A percentile compares a stretch with the other conserved stretches of the same genome.
Conservation (phyloP, 2,113 vertebrate genomes). For the Numenius arquata region DNA sequence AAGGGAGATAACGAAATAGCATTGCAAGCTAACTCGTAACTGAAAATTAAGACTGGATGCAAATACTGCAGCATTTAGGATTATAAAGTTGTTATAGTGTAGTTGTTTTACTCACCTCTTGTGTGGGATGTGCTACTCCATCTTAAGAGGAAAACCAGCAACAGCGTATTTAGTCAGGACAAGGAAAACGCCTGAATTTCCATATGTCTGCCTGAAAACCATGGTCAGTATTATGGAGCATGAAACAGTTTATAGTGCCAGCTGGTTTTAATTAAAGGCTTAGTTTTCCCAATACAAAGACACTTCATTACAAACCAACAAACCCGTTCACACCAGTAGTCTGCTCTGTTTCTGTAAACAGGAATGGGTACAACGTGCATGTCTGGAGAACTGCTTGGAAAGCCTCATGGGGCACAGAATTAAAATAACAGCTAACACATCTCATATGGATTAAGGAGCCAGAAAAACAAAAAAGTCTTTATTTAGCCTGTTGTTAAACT, state of each 20-base stretch:
- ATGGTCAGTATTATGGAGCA: background rate
- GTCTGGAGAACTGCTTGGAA: background rate
- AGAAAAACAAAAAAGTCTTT: slow-evolving; percentile 32
- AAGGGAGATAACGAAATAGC: background rate
- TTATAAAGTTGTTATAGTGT: background rate
- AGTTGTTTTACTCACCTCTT: background rate
- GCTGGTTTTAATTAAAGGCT: slow-evolving; percentile 42
- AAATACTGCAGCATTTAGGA: background rate
- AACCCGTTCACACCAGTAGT: background rate
- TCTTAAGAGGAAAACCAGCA: background rate
- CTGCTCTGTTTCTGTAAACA: background rate
- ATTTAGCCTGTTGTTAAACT: slow-evolving; percentile 34
- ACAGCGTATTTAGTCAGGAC: background rate
- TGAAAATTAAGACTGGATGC: background rate
- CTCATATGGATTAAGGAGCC: background rate
- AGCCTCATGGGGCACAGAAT: background rate
- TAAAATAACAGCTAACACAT: slow-evolving; percentile 1
- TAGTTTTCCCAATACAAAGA: background rate
- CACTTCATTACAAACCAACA: background rate
- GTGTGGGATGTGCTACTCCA: background rate
- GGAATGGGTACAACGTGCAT: background rate
- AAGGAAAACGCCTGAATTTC: background rate
- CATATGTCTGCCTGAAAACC: background rate
- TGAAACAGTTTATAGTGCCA: background rate
- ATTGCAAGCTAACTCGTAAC: background rate